phyloP scores from a whole-genome alignment of 2,113 vertebrate genomes.

The Gymnarchus niloticus region DNA sequence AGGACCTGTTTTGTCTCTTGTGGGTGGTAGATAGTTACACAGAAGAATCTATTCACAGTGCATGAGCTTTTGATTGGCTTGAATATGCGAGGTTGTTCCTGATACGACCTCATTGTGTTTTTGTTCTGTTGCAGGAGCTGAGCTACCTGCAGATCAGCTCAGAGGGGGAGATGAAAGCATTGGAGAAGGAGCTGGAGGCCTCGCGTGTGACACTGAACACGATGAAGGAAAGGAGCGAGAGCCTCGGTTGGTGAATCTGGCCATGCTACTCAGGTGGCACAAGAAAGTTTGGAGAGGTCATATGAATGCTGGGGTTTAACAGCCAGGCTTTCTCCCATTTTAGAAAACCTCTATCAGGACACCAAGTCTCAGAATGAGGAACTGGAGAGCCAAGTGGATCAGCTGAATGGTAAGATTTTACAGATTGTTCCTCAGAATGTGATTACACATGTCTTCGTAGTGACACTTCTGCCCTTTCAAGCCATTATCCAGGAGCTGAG shows the following conservation, averaged over 20 bases:
- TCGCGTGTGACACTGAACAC: conserved; percentile 43
- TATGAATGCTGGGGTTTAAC: background rate
- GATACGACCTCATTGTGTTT: background rate
- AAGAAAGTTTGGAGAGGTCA: background rate
- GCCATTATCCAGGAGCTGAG: conserved; percentile 57
- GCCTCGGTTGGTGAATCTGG: conserved; percentile 54
- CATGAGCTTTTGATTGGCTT: background rate
- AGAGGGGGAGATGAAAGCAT: conserved; percentile 53
- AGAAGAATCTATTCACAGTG: too few relatives aligned
- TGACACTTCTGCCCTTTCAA: conserved; percentile 33
- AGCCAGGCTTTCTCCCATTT: background rate
- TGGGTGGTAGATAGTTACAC: too few relatives aligned
- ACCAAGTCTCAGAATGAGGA: conserved; percentile 55
- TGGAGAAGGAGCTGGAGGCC: conserved; percentile 57
- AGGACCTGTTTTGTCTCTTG: too few relatives aligned
- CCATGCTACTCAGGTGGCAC: background rate
- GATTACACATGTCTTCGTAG: background rate
- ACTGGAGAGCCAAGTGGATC: conserved; percentile 55
- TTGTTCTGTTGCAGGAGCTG: conserved; percentile 53
- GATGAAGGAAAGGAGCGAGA: conserved; percentile 58
- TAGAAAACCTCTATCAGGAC: conserved; percentile 62
- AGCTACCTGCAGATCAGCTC: conserved; percentile 57
- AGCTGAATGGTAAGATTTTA: conserved; percentile 54
- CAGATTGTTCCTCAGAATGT: too few relatives aligned
- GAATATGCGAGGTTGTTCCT: background rate